These are phyloP conservation scores for Heliocidaris erythrogramma DNA, from an alignment of 35 echinoderm and acorn worm species.

Conservation along the genomic window DNA sequence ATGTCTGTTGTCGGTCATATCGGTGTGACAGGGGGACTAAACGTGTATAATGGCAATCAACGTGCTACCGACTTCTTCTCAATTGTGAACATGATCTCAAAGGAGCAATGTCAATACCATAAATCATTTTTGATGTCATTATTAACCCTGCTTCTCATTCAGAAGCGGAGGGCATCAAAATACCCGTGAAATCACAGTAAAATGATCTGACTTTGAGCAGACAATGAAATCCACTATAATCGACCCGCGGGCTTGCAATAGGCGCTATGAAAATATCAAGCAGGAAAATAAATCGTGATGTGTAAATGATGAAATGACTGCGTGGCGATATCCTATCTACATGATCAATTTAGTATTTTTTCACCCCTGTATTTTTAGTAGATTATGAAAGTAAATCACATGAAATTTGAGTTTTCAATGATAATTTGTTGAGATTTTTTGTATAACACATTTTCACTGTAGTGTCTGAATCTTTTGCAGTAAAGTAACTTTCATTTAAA, in stretches of 20 bases:
- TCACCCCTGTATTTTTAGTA: background rate
- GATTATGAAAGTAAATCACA: background rate
- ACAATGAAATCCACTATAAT: background rate
- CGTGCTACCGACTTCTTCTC: background rate
- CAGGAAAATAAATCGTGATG: background rate
- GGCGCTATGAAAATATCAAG: background rate
- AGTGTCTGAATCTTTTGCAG: background rate
- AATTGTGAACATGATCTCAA: constrained; percentile 16
- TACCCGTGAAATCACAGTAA: background rate
- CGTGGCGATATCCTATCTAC: no score
- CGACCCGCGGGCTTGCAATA: background rate
- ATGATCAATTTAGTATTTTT: background rate
- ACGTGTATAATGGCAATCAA: no score
- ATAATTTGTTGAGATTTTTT: background rate
- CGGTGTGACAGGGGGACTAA: no score
- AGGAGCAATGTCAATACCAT: constrained; percentile 20
- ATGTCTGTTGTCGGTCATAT: no score
- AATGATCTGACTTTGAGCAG: background rate
- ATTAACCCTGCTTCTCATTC: background rate
- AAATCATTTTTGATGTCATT: constrained; percentile 22
- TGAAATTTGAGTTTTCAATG: background rate
- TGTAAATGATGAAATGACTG: no score
- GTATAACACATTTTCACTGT: background rate
- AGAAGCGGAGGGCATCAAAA: background rate
- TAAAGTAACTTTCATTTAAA: background rate